Conservation (phyloP, 2,113 vertebrate species). For the Charadrius vociferus region DNA sequence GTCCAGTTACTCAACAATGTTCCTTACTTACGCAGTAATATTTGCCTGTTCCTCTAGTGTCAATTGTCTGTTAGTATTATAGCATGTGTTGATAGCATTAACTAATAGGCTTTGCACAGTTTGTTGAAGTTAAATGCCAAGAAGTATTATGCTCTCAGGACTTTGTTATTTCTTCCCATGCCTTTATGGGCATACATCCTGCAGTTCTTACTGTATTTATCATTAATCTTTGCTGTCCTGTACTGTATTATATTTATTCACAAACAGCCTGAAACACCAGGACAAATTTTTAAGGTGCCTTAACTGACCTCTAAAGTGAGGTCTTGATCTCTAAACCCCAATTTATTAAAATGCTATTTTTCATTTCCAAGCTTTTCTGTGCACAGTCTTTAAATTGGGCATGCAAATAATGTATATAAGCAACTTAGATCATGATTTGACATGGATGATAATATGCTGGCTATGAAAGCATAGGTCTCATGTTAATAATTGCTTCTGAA, state of each 20-base stretch:
- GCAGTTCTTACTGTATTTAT: neutral
- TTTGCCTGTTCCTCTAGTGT: conserved; percentile 27
- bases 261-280: neutral
- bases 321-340: neutral
- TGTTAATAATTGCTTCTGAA: neutral
- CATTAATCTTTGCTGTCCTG: neutral
- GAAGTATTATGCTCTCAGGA: accelerated
- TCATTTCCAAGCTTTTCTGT: neutral
- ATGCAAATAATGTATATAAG: neutral
- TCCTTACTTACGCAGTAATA: neutral
- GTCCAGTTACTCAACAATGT: neutral
- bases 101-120: neutral
- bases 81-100: neutral
- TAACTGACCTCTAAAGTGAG: neutral
- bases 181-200: neutral
- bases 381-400: neutral
- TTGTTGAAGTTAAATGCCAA: neutral
- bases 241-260: neutral
- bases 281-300: neutral
- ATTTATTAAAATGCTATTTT: neutral
- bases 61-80: neutral
- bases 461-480: neutral
- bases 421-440: neutral
- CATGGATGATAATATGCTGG: neutral
- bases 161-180: neutral